Conservation (phyloP, 2,797 vertebrate species). For the Novumbra hubbsi region DNA sequence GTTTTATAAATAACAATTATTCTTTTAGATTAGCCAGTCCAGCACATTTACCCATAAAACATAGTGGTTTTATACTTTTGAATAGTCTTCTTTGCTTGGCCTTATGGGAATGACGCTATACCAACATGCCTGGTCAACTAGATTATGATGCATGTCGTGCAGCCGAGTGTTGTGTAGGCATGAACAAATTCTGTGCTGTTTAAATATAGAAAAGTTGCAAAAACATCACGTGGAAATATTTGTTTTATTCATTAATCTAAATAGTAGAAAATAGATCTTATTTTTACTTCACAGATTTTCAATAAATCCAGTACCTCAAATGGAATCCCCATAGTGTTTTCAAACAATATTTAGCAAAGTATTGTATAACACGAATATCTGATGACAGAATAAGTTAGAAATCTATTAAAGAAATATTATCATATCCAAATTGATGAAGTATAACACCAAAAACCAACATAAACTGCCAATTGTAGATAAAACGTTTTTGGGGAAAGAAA, state of each 20-base stretch:
- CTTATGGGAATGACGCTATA: no score
- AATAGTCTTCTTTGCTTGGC: no score
- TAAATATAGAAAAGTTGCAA: background rate
- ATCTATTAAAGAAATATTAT: background rate
- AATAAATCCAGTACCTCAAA: slow-evolving; percentile 5
- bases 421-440: background rate
- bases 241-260: background rate
- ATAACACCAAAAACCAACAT: background rate
- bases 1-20: no score
- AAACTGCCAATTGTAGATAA: background rate
- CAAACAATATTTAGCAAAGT: background rate
- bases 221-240: background rate
- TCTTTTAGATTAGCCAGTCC: no score
- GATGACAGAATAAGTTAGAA: background rate
- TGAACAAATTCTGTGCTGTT: background rate
- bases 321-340: background rate
- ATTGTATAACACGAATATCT: background rate
- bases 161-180: no score
- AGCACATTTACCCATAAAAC: no score
- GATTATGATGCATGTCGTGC: no score
- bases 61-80: no score
- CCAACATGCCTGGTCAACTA: no score
- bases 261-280: background rate
- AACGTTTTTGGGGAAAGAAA: slow-evolving; percentile 18
- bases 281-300: background rate